These are phyloP conservation scores for Porites lobata DNA, from an alignment of 92 coral and sea anemone genomes.

Conservation along the genomic window DNA sequence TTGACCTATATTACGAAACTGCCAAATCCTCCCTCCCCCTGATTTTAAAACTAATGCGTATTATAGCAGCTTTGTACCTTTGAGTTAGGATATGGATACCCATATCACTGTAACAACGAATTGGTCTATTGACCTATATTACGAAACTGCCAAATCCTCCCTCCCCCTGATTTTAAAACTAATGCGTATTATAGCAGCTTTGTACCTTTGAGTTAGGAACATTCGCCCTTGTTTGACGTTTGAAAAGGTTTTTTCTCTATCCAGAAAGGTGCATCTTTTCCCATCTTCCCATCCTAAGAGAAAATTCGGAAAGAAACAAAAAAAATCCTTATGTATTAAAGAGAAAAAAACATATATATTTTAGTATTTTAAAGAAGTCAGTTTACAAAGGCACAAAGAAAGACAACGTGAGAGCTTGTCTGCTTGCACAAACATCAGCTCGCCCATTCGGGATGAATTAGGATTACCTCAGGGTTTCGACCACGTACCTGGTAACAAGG, in stretches of 20 bases:
- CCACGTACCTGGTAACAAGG: constrained; percentile 70
- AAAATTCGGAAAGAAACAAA: neutral
- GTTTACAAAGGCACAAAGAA: too few relatives aligned
- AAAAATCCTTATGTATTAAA: too few relatives aligned
- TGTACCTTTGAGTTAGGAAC: constrained; percentile 89
- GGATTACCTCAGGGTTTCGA: neutral
- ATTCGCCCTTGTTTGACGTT: constrained; percentile 90
- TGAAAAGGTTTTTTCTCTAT: constrained; percentile 86
- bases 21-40: neutral
- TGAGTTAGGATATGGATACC: constrained; percentile 71
- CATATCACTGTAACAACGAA: too few relatives aligned
- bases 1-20: too few relatives aligned
- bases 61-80: constrained; percentile 54
- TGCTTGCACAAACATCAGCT: too few relatives aligned
- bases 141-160: neutral
- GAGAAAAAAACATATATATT: too few relatives aligned
- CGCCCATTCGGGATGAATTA: too few relatives aligned
- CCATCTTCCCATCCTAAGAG: constrained; percentile 96
- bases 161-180: too few relatives aligned
- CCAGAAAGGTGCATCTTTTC: constrained; percentile 83
- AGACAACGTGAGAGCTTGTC: too few relatives aligned
- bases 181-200: neutral
- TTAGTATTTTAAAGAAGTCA: too few relatives aligned
- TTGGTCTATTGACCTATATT: too few relatives aligned
- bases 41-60: too few relatives aligned